Evolutionary conservation across 2,797 vertebrate species (phyloP), one percentile per base, ranked within the genome.

Genomic region (Chelon labrosus): DNA sequence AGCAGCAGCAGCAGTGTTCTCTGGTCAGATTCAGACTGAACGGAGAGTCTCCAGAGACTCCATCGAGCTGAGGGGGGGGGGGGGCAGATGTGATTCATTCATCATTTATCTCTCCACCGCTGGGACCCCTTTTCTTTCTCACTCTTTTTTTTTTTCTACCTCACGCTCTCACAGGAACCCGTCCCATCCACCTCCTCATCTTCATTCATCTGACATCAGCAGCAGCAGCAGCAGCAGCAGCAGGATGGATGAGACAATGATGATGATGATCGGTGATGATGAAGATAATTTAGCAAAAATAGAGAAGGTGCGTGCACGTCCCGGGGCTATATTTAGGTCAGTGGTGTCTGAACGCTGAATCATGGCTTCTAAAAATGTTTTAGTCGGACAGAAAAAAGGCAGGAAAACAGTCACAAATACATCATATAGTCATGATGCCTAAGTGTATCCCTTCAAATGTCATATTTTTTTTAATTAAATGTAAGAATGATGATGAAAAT

Each of bases 61-160:
- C 8, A 12, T 64, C 14, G 59, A 59, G 73, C 65, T 1, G 3
- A 3, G 54, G 75, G 51, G 25, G 46, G 56, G 82, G 42, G 41
- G 59, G 82, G 76, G 79, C 84, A 91, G 86, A 91, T 93, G 90
- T 7, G 70, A 79, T 85, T 90, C 88, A 89, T 92, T 92, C 66
- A 94, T 91, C 85, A 91, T 91, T 92, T 80, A 88, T 92, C 80
- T 92, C 80, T 84, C 72, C 75, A 81, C 77, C 65, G 19, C 53
- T 58, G 70, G 62, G 74, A 72, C 63, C 38, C n/a, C 63, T 73
- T 61, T 57, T 53, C 76, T 60, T 7, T 7, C 7, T 52, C 6
- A 4, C 25, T 6, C 17, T 20, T 53, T 58, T 76, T 55, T 19
- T 49, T n/a, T 22, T 22, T 25, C 3, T 63, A 73, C 85, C 7